Base-by-base conservation (phyloP, 2,113 vertebrate species). In the Origma solitaria region DNA sequence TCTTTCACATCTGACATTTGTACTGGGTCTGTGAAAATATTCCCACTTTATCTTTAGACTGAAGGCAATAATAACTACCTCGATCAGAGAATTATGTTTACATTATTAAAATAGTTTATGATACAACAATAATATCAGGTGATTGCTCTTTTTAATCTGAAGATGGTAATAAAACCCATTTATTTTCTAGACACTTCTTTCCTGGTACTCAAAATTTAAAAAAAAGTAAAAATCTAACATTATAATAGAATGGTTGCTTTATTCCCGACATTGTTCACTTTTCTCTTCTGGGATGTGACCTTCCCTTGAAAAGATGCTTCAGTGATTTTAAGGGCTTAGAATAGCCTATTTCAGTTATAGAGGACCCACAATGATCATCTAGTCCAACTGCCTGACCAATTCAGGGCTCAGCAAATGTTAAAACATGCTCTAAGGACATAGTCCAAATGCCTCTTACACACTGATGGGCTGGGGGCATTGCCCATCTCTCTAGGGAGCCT, bases 391-490 rank as follows among this genome's bases (percentile, higher is more conserved):
- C 10, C 23, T 76, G 40, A 37, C 3, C 22, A 56, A 0, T 33
- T 57, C n/a, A 82, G 44, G 15, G 16, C 23, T 85, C 51, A 50
- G 14, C 47, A 88, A 73, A 45, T 33, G 4, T 23, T 61, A 45
- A 37, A 70, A 5, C 24, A 17, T 40, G 4, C 18, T 64, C 38
- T 50, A 23, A 82, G 70, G 30, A 7, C 8, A 25, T 65, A 54
- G 71, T 24, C 35, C 72, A 49, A 83, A 72, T 6, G 12, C 6
- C 12, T 45, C 23, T 57, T 57, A 16, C 49, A 31, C 45, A 62
- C 8, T 47, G 42, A 23, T 11, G 44, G 21, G 7, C 31, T 56
- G 62, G n/a, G 15, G 20, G 1, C 11, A 35, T 40, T 0, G 0
- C 35, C 7, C 1, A 1, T 11, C 23, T 49, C 20, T 31, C 44